Conservation (phyloP, 2,888 invertebrate genomes). For the Ophion ventricosus region DNA sequence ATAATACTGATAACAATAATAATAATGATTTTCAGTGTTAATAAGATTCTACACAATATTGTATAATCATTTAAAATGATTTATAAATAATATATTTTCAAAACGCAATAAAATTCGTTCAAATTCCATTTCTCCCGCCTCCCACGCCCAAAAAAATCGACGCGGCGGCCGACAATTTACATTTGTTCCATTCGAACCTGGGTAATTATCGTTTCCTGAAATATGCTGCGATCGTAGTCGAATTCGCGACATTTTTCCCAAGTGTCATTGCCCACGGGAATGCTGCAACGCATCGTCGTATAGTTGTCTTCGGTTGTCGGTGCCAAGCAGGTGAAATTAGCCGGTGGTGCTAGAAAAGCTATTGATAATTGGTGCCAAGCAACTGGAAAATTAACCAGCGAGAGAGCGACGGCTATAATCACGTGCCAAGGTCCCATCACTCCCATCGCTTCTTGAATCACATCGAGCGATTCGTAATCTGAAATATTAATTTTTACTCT, state of each 20-base stretch:
- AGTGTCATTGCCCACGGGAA: conserved; percentile 74
- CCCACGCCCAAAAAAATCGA: too few species aligned
- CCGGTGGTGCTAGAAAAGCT: conserved; percentile 85
- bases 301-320: conserved; percentile 71
- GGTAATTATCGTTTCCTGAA: conserved; percentile 87
- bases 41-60: too few species aligned
- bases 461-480: conserved; percentile 76
- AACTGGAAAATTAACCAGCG: conserved; percentile 85
- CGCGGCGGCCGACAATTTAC: background rate
- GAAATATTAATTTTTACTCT: conserved; percentile 10
- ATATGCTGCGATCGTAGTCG: conserved; percentile 86
- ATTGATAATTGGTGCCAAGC: conserved; percentile 86
- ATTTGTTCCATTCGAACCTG: conserved; percentile 79
- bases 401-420: conserved; percentile 84
- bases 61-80: background rate
- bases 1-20: too few species aligned
- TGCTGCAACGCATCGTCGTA: conserved; percentile 68
- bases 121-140: background rate
- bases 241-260: conserved; percentile 76
- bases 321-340: conserved; percentile 83
- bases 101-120: background rate
- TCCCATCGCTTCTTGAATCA: conserved; percentile 84
- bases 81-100: conserved; percentile 6
- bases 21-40: too few species aligned
- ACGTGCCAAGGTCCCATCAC: conserved; percentile 85